A percentile compares a stretch with the other conserved stretches of the same genome.
These are phyloP conservation scores for Hippocampus mohnikei DNA, from an alignment of 2,113 vertebrate genomes.

Conservation along the genomic window DNA sequence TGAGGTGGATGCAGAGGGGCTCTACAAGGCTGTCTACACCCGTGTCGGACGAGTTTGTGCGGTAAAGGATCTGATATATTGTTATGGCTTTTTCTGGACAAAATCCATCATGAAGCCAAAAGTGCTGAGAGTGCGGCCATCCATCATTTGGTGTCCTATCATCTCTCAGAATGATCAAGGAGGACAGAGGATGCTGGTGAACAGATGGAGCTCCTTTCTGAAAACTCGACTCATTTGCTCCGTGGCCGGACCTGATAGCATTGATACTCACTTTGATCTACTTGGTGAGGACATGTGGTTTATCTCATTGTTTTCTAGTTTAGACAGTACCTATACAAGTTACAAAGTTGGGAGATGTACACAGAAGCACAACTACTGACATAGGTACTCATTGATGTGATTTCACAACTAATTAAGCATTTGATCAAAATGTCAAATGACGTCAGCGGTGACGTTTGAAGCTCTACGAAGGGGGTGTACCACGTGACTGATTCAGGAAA, in stretches of 20 bases:
- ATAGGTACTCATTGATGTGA: too few species aligned
- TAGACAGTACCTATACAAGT: not conserved
- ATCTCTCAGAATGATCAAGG: conserved; percentile 86
- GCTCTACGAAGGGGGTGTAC: too few species aligned
- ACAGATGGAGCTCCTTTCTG: conserved; percentile 93
- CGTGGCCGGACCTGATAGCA: conserved; percentile 87
- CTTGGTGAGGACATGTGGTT: conserved; percentile 75
- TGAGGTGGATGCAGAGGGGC: conserved; percentile 78
- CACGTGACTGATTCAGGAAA: too few species aligned
- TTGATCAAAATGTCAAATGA: too few species aligned
- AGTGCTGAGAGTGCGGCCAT: conserved; percentile 8
- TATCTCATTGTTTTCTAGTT: not conserved
- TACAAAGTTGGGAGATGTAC: not conserved
- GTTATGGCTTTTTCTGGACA: not conserved
- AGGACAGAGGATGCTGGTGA: conserved; percentile 90
- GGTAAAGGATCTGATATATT: conserved; percentile 67
- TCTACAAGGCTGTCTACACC: conserved; percentile 79
- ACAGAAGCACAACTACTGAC: too few species aligned
- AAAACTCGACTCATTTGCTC: conserved; percentile 92
- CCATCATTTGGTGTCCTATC: conserved; percentile 3
- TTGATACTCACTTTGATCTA: conserved; percentile 94
- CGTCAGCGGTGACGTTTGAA: too few species aligned
- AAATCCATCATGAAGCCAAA: not conserved
- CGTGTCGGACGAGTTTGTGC: conserved; percentile 86
- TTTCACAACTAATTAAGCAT: too few species aligned